Base-by-base conservation (phyloP, 1,140 invertebrate species). In the Myzus persicae region DNA sequence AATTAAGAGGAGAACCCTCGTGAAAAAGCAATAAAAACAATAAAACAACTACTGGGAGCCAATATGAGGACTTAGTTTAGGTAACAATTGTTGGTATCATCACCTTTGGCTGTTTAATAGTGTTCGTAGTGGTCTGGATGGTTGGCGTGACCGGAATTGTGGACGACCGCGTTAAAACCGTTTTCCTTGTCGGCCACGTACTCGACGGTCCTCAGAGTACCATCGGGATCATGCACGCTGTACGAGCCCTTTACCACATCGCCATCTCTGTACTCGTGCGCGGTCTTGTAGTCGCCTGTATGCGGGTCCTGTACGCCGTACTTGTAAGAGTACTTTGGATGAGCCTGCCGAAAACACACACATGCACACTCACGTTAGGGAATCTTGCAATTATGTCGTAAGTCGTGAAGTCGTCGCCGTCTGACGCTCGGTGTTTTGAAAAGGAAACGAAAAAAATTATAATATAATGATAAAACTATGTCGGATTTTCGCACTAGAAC, bases 141-240 rank as follows among this genome's bases (percentile, higher is more conserved):
- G 42, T 96, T 96, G 11, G 96, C 96, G 82, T 96, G 96, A 93
- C 96, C 96, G 94, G 96, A 88, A 85, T 94, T 94, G 85, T 95
- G 95, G 9, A 96, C 95, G 91, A 95, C 95, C 94, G 96, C 96
- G 93, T 95, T 95, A 54, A 96, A 96, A 31, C 96, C 96, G 94
- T 96, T 96, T 94, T 97, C 97, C 94, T 96, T 96, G 95, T 97
- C 97, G 85, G 97, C 97, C 44, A 96, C 97, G 94, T 96, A 95
- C 1, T 96, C 96, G 94, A 97, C 97, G 42, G 95, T 95, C 89
- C 96, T 95, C 40, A 96, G 94, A 93, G 95, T 95, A 8, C 96
- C 96, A 91, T 95, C 95, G 18, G 96, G 95, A 85, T 96, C 95
- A n/a, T 96, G 94, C 82, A 96, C 94, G 90, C 95, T 95, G 94